Evolutionary conservation across 2,888 invertebrate species (phyloP).

Genomic region (Xanthorhoe spadicearia): DNA sequence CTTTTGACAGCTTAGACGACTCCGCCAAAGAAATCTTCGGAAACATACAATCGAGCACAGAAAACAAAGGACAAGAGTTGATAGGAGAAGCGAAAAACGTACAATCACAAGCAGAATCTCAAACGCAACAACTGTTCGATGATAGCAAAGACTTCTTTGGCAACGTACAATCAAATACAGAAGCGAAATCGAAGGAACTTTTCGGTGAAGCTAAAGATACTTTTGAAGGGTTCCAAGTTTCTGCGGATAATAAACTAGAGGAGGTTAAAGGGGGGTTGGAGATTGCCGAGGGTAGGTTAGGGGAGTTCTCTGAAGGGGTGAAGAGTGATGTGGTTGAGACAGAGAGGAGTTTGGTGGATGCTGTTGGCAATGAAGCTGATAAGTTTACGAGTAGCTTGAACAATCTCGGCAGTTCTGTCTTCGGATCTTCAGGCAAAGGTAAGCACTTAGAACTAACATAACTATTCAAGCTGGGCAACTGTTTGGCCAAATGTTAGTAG

Average conservation of each 20-base stretch:
- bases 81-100: slow-evolving; percentile 59
- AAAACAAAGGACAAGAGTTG: slow-evolving; percentile 63
- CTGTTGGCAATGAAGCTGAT: slow-evolving; percentile 69
- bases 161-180: slow-evolving; percentile 59
- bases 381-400: slow-evolving; percentile 76
- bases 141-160: slow-evolving; percentile 60
- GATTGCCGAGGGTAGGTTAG: slow-evolving; percentile 61
- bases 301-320: slow-evolving; percentile 55
- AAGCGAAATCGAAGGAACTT: slow-evolving; percentile 68
- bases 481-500: too few species aligned
- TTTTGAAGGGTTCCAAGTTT: slow-evolving; percentile 79
- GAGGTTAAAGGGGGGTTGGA: slow-evolving; percentile 69
- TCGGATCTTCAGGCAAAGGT: slow-evolving; percentile 81
- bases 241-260: slow-evolving; percentile 75
- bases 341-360: slow-evolving; percentile 57
- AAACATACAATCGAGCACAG: slow-evolving; percentile 61
- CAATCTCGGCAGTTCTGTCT: slow-evolving; percentile 77
- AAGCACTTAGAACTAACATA: not conserved
- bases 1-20: slow-evolving; percentile 78
- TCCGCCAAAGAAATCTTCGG: slow-evolving; percentile 68
- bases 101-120: slow-evolving; percentile 59
- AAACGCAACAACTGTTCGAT: slow-evolving; percentile 62
- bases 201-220: slow-evolving; percentile 62
- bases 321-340: slow-evolving; percentile 53
- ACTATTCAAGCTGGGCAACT: not conserved